Base-by-base conservation (phyloP, 1,140 invertebrate genomes). In the Drosophila bocki region DNA sequence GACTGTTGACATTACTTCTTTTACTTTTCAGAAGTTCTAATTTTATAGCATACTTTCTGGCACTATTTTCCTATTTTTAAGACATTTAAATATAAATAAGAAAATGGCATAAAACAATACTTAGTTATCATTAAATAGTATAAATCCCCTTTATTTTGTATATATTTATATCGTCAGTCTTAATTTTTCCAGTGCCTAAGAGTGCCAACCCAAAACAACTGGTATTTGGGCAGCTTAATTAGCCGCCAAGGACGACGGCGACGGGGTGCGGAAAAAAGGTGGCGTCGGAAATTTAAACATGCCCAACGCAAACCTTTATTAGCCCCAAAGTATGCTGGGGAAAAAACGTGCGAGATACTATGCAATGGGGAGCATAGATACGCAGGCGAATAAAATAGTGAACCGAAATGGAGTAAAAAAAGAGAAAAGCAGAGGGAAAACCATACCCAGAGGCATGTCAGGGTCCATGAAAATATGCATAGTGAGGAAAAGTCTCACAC, bases 261-360 rank as follows among this genome's bases (percentile, higher is more conserved):
- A 7, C 9, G n/a, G 19, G 32, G 9, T 44, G 26, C 3, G 37
- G 42, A 3, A 5, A 6, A 54, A 47, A 26, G 39, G 48, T 53
- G 45, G 29, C 33, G 12, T 7, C 26, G 42, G 41, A 56, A 62
- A 57, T 50, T 57, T 57, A 69, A 72, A 72, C 70, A 78, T 61
- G 39, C 63, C 74, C 75, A 61, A 32, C 22, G 58, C 69, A 59
- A 69, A 67, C 63, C 62, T 80, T 69, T 87, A 86, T 87, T 86
- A 87, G 83, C 76, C 63, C 60, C 37, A 64, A 83, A 83, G 70
- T 85, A 82, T 85, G 82, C 82, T 53, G 57, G 75, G 68, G 56
- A 42, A 60, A 70, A 59, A 50, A 59, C 44, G 71, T 75, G 68
- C 63, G 71, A 68, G 76, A 29, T 87, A 86, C 83, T 83, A 85